phyloP scores from a whole-genome alignment of 2,888 invertebrate species.

The Megastigmus dorsalis region DNA sequence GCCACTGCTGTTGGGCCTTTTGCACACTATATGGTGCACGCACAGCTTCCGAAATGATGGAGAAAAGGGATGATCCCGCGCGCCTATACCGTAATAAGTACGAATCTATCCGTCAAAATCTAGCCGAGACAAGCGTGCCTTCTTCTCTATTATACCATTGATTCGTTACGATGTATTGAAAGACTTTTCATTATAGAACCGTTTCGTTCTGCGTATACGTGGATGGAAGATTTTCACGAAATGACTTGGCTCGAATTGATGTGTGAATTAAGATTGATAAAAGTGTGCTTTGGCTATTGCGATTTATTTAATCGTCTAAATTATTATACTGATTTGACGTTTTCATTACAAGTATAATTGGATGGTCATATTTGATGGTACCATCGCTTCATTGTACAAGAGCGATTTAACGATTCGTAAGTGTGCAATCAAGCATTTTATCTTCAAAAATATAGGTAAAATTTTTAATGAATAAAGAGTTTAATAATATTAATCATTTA shows the following conservation, averaged over 20 bases:
- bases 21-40: neutral
- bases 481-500: too few relatives aligned
- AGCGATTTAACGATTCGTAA: too few relatives aligned
- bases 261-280: conserved; percentile 33
- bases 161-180: neutral
- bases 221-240: neutral
- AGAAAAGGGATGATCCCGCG: neutral
- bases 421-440: too few relatives aligned
- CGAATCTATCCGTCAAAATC: conserved; percentile 39
- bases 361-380: too few relatives aligned
- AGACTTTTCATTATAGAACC: conserved; percentile 11
- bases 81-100: neutral
- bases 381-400: too few relatives aligned
- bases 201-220: neutral
- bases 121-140: conserved; percentile 17
- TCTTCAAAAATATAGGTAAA: too few relatives aligned
- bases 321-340: too few relatives aligned
- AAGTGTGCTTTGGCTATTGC: too few relatives aligned
- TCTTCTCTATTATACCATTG: neutral
- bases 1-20: too few relatives aligned
- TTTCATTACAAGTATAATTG: too few relatives aligned
- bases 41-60: neutral
- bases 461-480: too few relatives aligned
- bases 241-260: conserved; percentile 10
- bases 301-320: too few relatives aligned